Conservation (phyloP, 2,888 invertebrate genomes). For the Aethes cnicana region DNA sequence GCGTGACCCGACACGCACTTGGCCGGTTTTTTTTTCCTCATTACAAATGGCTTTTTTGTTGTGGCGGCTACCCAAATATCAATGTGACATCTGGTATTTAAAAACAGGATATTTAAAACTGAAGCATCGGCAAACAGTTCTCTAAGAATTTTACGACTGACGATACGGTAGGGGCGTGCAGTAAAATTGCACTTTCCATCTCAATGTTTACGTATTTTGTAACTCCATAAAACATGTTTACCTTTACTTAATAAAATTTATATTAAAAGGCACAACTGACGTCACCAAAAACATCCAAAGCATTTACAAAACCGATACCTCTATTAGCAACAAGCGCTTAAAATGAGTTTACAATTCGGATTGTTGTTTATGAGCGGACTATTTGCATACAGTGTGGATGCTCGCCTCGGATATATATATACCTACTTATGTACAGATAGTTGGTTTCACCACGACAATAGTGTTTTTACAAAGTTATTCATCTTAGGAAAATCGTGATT, state of each 20-base stretch:
- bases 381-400: constrained; percentile 43
- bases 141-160: background rate
- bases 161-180: constrained; percentile 1
- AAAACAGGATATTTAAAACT: no score
- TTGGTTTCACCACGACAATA: no score
- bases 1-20: no score
- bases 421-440: no score
- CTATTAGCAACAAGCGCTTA: constrained; percentile 38
- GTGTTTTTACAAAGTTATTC: no score
- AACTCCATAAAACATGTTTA: constrained; percentile 12
- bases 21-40: constrained; percentile 1
- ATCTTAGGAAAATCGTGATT: no score
- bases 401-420: constrained; percentile 17
- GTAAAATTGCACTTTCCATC: constrained; percentile 8
- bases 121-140: no score
- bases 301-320: background rate
- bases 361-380: constrained; percentile 44
- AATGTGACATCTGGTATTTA: no score
- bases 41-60: constrained; percentile 2
- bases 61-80: constrained; percentile 6
- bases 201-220: background rate
- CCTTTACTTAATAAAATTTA: no score
- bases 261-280: no score
- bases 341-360: constrained; percentile 61
- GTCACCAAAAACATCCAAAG: no score